phyloP scores from a whole-genome alignment of 2,888 invertebrate species.

The Mamestra brassicae region DNA sequence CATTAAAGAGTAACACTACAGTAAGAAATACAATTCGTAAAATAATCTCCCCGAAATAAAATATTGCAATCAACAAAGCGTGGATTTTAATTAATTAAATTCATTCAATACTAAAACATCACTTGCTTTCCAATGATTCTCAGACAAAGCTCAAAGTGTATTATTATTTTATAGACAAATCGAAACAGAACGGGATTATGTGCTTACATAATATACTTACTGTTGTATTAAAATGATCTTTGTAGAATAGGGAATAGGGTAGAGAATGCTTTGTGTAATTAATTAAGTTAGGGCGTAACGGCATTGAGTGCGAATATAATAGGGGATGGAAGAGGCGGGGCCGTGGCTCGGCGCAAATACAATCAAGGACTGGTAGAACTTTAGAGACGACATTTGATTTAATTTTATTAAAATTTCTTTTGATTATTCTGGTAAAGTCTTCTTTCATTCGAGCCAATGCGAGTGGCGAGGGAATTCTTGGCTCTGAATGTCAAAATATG shows the following conservation, averaged over 20 bases:
- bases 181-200: constrained; percentile 79
- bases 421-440: not conserved
- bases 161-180: constrained; percentile 90
- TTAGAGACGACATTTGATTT: constrained; percentile 65
- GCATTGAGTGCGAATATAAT: constrained; percentile 79
- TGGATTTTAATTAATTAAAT: constrained; percentile 88
- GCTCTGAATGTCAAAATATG: no score
- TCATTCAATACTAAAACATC: constrained; percentile 87
- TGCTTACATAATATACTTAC: constrained; percentile 74
- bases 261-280: constrained; percentile 60
- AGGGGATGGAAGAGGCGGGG: constrained; percentile 90
- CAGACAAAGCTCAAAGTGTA: constrained; percentile 90
- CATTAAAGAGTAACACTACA: not conserved
- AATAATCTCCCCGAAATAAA: constrained; percentile 54
- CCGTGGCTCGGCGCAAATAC: constrained; percentile 89
- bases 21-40: constrained; percentile 11
- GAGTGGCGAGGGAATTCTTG: no score
- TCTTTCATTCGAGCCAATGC: not conserved
- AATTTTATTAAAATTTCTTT: not conserved
- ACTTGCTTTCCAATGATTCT: constrained; percentile 86
- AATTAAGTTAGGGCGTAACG: constrained; percentile 73
- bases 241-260: constrained; percentile 52
- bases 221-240: constrained; percentile 46
- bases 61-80: constrained; percentile 78
- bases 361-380: constrained; percentile 83